These are phyloP conservation scores for Silvanus unidentatus DNA, from an alignment of 2,888 invertebrate species.

Conservation along the genomic window DNA sequence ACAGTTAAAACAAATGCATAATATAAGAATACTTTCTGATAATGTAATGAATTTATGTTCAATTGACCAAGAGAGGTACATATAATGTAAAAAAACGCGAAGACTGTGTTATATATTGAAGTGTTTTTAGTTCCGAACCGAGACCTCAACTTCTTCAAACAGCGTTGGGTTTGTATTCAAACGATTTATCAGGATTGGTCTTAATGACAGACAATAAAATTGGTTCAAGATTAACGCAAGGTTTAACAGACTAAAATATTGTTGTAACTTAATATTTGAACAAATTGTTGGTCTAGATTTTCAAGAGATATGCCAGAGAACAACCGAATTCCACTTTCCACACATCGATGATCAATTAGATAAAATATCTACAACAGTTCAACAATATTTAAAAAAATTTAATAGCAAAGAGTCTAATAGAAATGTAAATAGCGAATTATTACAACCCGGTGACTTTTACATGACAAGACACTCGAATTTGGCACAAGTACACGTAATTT, in stretches of 20 bases:
- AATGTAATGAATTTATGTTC: slow-evolving; percentile 76
- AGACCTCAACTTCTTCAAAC: slow-evolving; percentile 84
- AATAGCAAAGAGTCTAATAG: slow-evolving; percentile 20
- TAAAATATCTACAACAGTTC: slow-evolving; percentile 49
- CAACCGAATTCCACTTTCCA: slow-evolving; percentile 93
- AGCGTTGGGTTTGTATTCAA: slow-evolving; percentile 88
- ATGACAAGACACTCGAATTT: slow-evolving; percentile 89
- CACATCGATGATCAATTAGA: slow-evolving; percentile 81
- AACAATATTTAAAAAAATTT: slow-evolving; percentile 32
- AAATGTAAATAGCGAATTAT: slow-evolving; percentile 48
- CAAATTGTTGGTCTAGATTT: too few species aligned
- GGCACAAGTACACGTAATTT: slow-evolving; percentile 89
- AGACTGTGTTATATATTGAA: too few species aligned
- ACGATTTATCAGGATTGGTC: slow-evolving; percentile 82
- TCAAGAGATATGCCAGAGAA: slow-evolving; percentile 63
- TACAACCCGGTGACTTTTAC: slow-evolving; percentile 80
- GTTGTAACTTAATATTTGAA: slow-evolving; percentile 27
- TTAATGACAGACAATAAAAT: slow-evolving; percentile 63
- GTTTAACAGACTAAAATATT: slow-evolving; percentile 21
- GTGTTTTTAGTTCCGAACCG: slow-evolving; percentile 51
- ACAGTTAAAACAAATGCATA: slow-evolving; percentile 98
- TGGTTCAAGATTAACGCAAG: slow-evolving; percentile 41
- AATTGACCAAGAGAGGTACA: slow-evolving; percentile 40
- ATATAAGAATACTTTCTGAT: slow-evolving; percentile 84
- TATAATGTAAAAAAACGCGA: slow-evolving; percentile 22